Evolutionary conservation across 2,113 vertebrate genomes (phyloP), one percentile per base, ranked within the genome.

Genomic region (Cololabis saira): DNA sequence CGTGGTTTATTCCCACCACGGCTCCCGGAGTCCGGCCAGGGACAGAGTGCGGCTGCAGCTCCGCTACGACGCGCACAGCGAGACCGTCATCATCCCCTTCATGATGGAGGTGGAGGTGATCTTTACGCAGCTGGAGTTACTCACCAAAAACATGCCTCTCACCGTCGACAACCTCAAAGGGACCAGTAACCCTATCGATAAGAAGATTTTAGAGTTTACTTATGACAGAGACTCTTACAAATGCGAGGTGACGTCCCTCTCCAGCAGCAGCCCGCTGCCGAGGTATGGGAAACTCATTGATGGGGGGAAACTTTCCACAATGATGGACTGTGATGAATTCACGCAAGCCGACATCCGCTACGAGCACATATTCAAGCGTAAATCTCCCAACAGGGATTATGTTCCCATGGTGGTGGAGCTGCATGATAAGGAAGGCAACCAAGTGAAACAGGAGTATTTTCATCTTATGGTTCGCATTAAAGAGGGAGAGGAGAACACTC

Each of bases 381-480:
- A 84, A 60, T 98, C 96, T 0, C 96, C 96, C 1, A 94, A 98
- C 90, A 92, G 93, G 4, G 97, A 99, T 87, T 94, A 95, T 71
- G 86, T 97, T 21, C 97, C 97, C n/a, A 92, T 98, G 95, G 91
- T 95, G 33, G 95, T 95, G 12, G 95, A 97, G 85, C 82, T 99
- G 74, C 91, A 91, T 9, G 94, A 95, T 76, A 92, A 80, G 42
- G 92, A 81, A 13, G 90, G 84, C 57, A 93, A 91, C 1, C 68
- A 82, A 21, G 90, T 95, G 55, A 97, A 95, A 58, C 95, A 94
- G 0, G 97, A 99, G 76, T 94, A 96, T 80, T 99, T 99, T 80
- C 95, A 98, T 63, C 90, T 98, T 8, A 90, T 96, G 86, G 93
- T 98, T 45, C 93, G 94, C 7, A 96, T 99, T 63, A 92, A 91